A percentile compares a stretch with the other conserved stretches of the same genome.
Evolutionary conservation across 2,113 vertebrate genomes (phyloP).

Genomic region (Pseudorhombus dupliciocellatus): DNA sequence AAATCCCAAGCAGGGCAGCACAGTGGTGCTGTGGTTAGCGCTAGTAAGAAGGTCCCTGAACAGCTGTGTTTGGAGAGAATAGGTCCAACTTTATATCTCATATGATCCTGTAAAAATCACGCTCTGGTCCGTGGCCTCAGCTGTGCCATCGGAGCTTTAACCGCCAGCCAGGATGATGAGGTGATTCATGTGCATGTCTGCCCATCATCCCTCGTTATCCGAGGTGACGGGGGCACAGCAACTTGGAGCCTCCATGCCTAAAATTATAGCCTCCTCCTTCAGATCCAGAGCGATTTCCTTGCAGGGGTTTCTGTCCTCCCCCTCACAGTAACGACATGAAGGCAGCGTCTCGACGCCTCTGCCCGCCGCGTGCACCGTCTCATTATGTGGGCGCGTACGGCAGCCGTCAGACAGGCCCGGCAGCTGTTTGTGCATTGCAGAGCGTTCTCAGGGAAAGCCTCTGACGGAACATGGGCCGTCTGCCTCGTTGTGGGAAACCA

Average conservation of each 20-base stretch:
- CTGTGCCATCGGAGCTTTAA: background rate
- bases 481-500: background rate
- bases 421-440: conserved; percentile 2
- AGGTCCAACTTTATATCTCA: background rate
- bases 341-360: background rate
- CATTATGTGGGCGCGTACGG: background rate
- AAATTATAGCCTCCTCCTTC: background rate
- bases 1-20: too few relatives aligned
- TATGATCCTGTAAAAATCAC: background rate
- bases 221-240: background rate
- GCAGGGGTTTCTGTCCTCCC: background rate
- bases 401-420: background rate
- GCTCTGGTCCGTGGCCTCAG: background rate
- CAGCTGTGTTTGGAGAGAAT: background rate
- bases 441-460: background rate
- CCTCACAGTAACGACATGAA: background rate
- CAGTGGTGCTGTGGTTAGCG: too few relatives aligned
- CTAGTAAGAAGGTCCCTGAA: too few relatives aligned
- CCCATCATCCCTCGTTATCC: background rate
- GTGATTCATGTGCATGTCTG: background rate
- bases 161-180: background rate
- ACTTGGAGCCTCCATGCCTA: background rate
- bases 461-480: background rate
- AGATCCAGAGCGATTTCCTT: background rate
- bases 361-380: background rate